Conservation (phyloP, 2,888 invertebrate genomes). For the Allolobophora icterica region DNA sequence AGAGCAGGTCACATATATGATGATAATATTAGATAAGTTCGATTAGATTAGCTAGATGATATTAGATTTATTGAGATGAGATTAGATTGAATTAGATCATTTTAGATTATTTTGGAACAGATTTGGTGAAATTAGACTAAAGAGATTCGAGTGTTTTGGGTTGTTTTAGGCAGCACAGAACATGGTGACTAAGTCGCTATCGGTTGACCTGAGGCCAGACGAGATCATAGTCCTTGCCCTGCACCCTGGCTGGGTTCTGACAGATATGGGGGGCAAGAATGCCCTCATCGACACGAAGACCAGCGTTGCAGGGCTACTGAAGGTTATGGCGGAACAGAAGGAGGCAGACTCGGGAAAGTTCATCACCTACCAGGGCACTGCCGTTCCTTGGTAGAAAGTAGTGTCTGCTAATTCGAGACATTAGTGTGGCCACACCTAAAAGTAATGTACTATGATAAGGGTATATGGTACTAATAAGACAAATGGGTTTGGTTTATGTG, state of each 20-base stretch:
- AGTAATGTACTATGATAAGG: background rate
- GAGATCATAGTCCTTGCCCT: slow-evolving; percentile 78
- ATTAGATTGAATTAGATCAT: too few species aligned
- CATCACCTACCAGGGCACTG: slow-evolving; percentile 32
- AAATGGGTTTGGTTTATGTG: too few species aligned
- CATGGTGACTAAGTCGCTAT: slow-evolving; percentile 83
- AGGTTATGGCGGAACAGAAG: slow-evolving; percentile 69
- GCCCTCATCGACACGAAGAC: slow-evolving; percentile 78
- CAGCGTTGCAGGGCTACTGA: slow-evolving; percentile 74
- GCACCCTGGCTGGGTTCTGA: slow-evolving; percentile 91
- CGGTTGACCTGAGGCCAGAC: slow-evolving; percentile 78
- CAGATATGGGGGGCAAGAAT: slow-evolving; percentile 83
- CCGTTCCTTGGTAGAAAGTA: slow-evolving; percentile 34
- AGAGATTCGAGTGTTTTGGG: background rate
- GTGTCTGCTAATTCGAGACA: background rate
- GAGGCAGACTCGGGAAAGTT: slow-evolving; percentile 32
- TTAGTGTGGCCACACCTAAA: background rate
- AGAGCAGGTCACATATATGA: too few species aligned
- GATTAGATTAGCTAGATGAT: too few species aligned
- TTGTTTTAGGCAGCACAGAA: slow-evolving; percentile 79
- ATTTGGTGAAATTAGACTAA: background rate
- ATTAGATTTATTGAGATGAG: too few species aligned
- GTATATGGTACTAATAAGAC: background rate
- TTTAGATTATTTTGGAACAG: background rate
- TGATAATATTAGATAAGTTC: too few species aligned